Evolutionary conservation across 2,797 vertebrate species (phyloP).

Genomic region (Perdix hodgsoniae): DNA sequence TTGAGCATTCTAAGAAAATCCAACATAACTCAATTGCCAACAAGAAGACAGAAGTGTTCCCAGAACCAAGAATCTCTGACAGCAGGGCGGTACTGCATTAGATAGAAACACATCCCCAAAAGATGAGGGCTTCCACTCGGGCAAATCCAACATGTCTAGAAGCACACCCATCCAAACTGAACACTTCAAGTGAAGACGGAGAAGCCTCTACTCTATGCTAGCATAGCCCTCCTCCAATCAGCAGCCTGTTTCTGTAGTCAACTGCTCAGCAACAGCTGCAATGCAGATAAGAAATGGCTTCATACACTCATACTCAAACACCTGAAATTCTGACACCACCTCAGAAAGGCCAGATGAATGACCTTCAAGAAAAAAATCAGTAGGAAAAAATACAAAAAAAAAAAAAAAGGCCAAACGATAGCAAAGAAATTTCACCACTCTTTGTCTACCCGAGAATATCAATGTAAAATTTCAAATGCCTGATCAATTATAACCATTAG

Average conservation of each 20-base stretch:
- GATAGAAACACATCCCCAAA: not conserved
- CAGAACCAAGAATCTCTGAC: not conserved
- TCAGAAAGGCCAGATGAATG: not conserved
- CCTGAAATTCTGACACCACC: not conserved
- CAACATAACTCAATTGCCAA: not conserved
- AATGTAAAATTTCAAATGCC: not conserved
- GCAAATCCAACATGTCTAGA: not conserved
- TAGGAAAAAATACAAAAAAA: not conserved
- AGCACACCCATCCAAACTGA: not conserved
- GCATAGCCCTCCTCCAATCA: not conserved
- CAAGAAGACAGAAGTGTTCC: not conserved
- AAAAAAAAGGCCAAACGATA: not conserved
- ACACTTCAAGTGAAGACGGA: not conserved
- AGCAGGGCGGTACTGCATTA: not conserved
- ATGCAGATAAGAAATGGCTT: not conserved
- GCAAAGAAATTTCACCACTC: not conserved
- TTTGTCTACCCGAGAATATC: not conserved
- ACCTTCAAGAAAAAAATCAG: not conserved
- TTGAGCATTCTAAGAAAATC: not conserved
- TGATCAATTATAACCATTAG: not conserved
- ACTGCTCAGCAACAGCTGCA: not conserved
- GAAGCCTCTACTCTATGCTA: not conserved
- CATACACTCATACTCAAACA: not conserved
- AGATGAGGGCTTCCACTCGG: not conserved
- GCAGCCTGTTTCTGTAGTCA: not conserved